Evolutionary conservation across 2,113 vertebrate genomes (phyloP).

Genomic region (Eleginops maclovinus): DNA sequence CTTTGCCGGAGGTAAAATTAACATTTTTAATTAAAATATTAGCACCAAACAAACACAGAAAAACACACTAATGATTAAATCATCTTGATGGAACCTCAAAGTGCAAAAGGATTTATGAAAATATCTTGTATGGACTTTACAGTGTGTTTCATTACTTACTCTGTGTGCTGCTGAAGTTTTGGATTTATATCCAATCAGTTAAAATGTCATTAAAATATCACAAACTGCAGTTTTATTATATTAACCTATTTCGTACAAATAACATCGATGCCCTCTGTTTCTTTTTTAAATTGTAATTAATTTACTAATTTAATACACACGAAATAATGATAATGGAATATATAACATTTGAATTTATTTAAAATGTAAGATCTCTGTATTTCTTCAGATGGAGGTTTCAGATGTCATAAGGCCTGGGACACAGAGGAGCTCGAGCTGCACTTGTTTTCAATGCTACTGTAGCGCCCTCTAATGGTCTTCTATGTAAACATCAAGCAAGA

Average conservation of each 20-base stretch:
- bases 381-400: conserved; percentile 21
- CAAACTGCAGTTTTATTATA: background rate
- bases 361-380: conserved; percentile 30
- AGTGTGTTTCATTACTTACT: background rate
- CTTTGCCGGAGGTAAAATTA: conserved; percentile 86
- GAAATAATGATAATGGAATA: background rate
- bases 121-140: background rate
- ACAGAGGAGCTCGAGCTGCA: background rate
- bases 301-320: background rate
- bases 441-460: conserved; percentile 54
- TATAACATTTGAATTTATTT: conserved; percentile 8
- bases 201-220: background rate
- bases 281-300: background rate
- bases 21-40: conserved; percentile 90
- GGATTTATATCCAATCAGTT: background rate
- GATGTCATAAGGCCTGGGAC: conserved; percentile 16
- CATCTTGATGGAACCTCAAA: conserved; percentile 79
- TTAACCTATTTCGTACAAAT: background rate
- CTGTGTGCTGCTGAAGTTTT: background rate
- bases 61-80: conserved; percentile 89
- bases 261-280: background rate
- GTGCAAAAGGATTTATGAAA: conserved; percentile 48
- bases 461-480: conserved; percentile 73
- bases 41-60: conserved; percentile 88
- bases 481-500: conserved; percentile 29